Percentiles rank a stretch among this genome's conserved stretches.
Conservation (phyloP, 2,113 vertebrate species). For the Sceloporus undulatus region DNA sequence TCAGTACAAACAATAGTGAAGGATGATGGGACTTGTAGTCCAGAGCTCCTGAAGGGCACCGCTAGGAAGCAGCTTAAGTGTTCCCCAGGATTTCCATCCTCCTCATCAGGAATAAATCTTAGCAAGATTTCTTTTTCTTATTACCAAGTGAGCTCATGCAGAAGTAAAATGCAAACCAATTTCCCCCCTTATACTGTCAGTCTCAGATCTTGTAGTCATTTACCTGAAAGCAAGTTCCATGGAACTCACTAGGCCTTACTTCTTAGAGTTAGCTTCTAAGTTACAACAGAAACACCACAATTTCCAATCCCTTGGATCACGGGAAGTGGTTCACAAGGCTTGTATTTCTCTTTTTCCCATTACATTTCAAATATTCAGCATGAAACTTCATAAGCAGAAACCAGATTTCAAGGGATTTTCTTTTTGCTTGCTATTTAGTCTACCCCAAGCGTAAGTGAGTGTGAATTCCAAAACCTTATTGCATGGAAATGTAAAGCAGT, state of each 20-base stretch:
- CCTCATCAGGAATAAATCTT: too few relatives aligned
- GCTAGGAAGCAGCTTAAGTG: not conserved
- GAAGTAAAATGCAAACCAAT: not conserved
- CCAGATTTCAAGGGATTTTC: slow-evolving; percentile 31
- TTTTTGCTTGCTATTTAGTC: slow-evolving; percentile 25
- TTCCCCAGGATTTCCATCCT: not conserved
- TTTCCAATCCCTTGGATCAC: not conserved
- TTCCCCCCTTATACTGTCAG: too few relatives aligned
- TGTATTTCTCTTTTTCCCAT: slow-evolving; percentile 22
- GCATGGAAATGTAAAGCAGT: slow-evolving; percentile 32
- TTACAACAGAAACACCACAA: not conserved
- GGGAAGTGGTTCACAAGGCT: not conserved
- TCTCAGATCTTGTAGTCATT: not conserved
- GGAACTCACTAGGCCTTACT: too few relatives aligned
- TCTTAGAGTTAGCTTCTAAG: not conserved
- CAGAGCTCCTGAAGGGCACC: not conserved
- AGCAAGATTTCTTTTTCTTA: not conserved
- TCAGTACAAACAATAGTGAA: not conserved
- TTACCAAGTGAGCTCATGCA: not conserved
- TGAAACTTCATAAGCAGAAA: slow-evolving; percentile 45
- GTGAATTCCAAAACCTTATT: slow-evolving; percentile 27
- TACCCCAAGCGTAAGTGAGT: slow-evolving; percentile 49
- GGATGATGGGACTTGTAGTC: not conserved
- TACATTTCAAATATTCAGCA: slow-evolving; percentile 39
- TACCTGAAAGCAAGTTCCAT: too few relatives aligned